These are phyloP conservation scores for Galaxias olidus DNA, from an alignment of 2,797 vertebrate species.

Conservation along the genomic window DNA sequence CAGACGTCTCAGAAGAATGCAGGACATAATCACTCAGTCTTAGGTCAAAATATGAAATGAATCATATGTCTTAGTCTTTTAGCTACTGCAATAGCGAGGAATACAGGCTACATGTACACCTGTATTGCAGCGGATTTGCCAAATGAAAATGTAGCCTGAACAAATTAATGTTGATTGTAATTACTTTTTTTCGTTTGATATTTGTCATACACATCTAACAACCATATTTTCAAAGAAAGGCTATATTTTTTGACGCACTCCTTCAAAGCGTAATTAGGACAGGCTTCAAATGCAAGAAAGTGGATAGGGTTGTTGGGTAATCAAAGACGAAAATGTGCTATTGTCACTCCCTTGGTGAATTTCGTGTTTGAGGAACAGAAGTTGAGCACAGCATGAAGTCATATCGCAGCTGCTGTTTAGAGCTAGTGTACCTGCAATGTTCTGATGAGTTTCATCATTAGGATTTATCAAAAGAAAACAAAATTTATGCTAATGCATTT, in stretches of 20 bases:
- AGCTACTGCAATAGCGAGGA: no score
- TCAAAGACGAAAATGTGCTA: conserved; percentile 27
- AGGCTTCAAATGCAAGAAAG: conserved; percentile 25
- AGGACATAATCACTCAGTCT: no score
- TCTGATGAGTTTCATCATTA: conserved; percentile 25
- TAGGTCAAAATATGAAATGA: no score
- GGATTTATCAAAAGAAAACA: conserved; percentile 23
- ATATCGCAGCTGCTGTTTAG: conserved; percentile 36
- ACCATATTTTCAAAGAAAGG: neutral
- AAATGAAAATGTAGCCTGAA: no score
- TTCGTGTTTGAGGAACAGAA: conserved; percentile 11
- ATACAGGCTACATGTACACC: no score
- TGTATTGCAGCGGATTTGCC: no score
- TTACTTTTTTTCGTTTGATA: no score
- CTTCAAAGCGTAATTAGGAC: conserved; percentile 30
- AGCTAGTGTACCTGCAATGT: conserved; percentile 20
- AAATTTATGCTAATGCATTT: no score
- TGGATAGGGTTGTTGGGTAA: conserved; percentile 40
- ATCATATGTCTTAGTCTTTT: no score
- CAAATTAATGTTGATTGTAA: no score
- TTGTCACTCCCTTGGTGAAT: conserved; percentile 16
- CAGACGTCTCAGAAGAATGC: no score
- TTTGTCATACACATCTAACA: no score
- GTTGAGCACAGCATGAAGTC: conserved; percentile 8
- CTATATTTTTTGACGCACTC: neutral